phyloP scores from a whole-genome alignment of 1,140 invertebrate species.

The Bombus superbus region DNA sequence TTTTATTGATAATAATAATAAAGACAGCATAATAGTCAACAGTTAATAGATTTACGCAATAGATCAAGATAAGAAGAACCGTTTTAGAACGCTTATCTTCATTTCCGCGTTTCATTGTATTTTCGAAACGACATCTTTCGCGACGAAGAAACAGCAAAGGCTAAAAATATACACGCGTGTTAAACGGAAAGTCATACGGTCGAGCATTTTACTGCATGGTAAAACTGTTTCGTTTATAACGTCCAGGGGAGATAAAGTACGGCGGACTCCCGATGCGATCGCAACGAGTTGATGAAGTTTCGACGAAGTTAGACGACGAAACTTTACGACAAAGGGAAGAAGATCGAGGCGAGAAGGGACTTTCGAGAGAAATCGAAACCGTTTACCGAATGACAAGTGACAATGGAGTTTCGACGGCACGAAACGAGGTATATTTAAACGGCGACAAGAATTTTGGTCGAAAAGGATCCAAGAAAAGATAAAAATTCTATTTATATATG shows the following conservation, averaged over 20 bases:
- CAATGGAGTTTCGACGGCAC: conserved; percentile 2
- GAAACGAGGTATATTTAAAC: neutral
- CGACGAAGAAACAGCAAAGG: no score
- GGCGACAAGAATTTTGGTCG: neutral
- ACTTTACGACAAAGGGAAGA: conserved; percentile 16
- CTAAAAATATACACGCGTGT: neutral
- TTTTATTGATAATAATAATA: no score
- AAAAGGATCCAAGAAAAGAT: neutral
- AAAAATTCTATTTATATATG: neutral
- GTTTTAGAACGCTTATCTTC: neutral
- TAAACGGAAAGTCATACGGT: neutral
- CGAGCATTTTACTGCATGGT: neutral
- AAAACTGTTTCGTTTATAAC: conserved; percentile 28
- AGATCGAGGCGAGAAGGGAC: neutral
- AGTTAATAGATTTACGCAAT: no score
- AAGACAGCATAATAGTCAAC: no score
- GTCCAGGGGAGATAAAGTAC: conserved; percentile 11
- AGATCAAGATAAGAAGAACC: no score
- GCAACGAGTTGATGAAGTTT: conserved; percentile 36
- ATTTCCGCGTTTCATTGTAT: neutral
- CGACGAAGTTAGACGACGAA: conserved; percentile 23
- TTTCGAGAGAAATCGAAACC: conserved; percentile 36
- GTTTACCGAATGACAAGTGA: conserved; percentile 24
- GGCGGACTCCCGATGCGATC: neutral
- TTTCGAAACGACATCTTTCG: no score